A percentile compares a stretch with the other conserved stretches of the same genome.
These are phyloP conservation scores for Diorhabda elongata DNA, from an alignment of 1,140 invertebrate species.

Conservation along the genomic window DNA sequence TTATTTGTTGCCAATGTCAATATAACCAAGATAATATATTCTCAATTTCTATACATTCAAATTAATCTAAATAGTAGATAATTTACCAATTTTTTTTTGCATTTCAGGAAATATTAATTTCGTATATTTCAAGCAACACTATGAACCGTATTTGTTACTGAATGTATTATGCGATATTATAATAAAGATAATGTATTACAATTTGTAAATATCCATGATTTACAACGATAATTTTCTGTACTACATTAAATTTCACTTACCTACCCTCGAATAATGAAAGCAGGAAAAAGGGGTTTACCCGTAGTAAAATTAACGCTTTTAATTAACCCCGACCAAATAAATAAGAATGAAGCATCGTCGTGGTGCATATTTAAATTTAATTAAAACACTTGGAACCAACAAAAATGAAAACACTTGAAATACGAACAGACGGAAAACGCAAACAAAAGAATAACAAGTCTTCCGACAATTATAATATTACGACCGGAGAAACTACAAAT, in stretches of 20 bases:
- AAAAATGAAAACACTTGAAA: conserved; percentile 13
- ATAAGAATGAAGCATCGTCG: conserved; percentile 16
- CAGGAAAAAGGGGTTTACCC: conserved; percentile 11
- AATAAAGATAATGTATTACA: too few relatives aligned
- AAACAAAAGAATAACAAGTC: conserved; percentile 9
- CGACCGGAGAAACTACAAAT: too few relatives aligned
- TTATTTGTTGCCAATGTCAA: too few relatives aligned
- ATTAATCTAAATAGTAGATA: too few relatives aligned
- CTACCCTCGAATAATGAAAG: conserved; percentile 16
- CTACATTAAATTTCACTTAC: conserved; percentile 13
- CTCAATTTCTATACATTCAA: too few relatives aligned
- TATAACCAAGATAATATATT: too few relatives aligned
- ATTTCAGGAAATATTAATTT: too few relatives aligned
- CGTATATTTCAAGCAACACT: too few relatives aligned
- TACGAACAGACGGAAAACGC: conserved; percentile 14
- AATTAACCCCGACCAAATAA: conserved; percentile 19
- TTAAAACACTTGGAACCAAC: conserved; percentile 16
- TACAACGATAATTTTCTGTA: background rate
- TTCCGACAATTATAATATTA: background rate
- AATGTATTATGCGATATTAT: too few relatives aligned
- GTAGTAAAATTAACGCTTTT: conserved; percentile 19
- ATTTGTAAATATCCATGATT: too few relatives aligned
- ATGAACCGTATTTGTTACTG: too few relatives aligned
- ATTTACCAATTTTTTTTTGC: too few relatives aligned
- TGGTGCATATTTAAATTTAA: conserved; percentile 20